Base-by-base conservation (phyloP, 2,888 invertebrate species). In the Microchrysa polita region DNA sequence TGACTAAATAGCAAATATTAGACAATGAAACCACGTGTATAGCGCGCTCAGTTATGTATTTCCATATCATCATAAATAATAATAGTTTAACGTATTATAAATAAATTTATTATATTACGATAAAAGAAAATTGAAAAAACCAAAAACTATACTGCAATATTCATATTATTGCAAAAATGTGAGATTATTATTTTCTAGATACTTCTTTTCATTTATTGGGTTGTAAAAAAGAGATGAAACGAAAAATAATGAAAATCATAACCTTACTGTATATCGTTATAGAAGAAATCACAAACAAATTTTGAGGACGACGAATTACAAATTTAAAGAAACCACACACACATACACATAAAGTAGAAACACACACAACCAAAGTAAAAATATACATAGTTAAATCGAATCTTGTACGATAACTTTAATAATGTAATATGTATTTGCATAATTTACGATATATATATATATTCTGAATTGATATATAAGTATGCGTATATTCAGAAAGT, bases 1-100 rank as follows among this genome's bases (percentile, higher is more conserved):
- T 34, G n/a, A n/a, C n/a, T n/a, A 34, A 34, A 34, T 34, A 34
- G 27, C 2, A 34, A 34, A 34, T 34, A 34, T 34, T 34, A 34
- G 27, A 34, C 27, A 34, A 34, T 34, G 27, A 34, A 48, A 48
- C 4, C 12, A 48, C 48, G 65, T 65, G 65, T 65, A 65, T 34
- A 65, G 65, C 65, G 48, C 65, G 48, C 65, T 65, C 65, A 22
- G 65, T 65, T 65, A 65, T 48, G 34, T 55, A 57, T 69, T 57
- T 55, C 57, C 69, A 69, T 69, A 69, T 69, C 69, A 69, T 69
- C 69, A 18, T 69, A 22, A 57, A 27, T 57, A 40, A n/a, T 34
- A 27, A 69, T 69, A 69, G 57, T 55, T 57, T 65, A 48, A 65
- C 42, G 23, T 42, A 65, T 55, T 52, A 34, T 34, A 5, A 16